These are phyloP conservation scores for Metaphire vulgaris DNA, from an alignment of 1,140 invertebrate species.

Conservation along the genomic window DNA sequence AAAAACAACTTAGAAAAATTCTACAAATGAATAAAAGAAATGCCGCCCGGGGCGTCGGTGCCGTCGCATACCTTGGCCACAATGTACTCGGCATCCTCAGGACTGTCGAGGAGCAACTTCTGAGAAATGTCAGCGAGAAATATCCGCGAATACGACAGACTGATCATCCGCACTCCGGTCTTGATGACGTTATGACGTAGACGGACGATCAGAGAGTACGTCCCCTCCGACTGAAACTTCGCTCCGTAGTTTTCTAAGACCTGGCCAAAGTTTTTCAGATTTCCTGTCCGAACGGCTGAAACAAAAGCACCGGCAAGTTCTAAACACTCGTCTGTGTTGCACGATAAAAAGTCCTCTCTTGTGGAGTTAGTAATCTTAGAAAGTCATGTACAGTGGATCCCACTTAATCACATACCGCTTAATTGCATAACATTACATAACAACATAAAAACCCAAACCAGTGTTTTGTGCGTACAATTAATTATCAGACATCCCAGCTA, in stretches of 20 bases:
- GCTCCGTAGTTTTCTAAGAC: slow-evolving; percentile 69
- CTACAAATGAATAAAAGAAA: too few species aligned
- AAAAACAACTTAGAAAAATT: too few species aligned
- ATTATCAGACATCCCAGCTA: too few species aligned
- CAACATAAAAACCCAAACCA: too few species aligned
- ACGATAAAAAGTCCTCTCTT: too few species aligned
- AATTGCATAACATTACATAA: too few species aligned
- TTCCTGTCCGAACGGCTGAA: slow-evolving; percentile 83
- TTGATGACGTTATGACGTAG: slow-evolving; percentile 98
- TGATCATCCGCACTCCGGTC: slow-evolving; percentile 94
- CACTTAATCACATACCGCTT: too few species aligned
- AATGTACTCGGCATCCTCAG: slow-evolving; percentile 97
- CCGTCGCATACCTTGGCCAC: slow-evolving; percentile 83
- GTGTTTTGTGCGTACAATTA: too few species aligned
- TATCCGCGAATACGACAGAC: slow-evolving; percentile 91
- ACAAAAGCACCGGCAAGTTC: slow-evolving; percentile 30
- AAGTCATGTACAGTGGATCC: too few species aligned
- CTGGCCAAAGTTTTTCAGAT: slow-evolving; percentile 86
- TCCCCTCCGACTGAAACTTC: slow-evolving; percentile 67
- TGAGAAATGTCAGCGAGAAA: slow-evolving; percentile 87
- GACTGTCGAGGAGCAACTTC: slow-evolving; percentile 85
- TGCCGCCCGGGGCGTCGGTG: too few species aligned
- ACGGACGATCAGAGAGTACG: slow-evolving; percentile 82
- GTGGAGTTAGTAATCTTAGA: too few species aligned
- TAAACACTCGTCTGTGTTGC: too few species aligned